Percentiles rank a stretch among this genome's conserved stretches.
These are phyloP conservation scores for Rhadinocentrus ornatus DNA, from an alignment of 2,797 vertebrate species.

Conservation along the genomic window DNA sequence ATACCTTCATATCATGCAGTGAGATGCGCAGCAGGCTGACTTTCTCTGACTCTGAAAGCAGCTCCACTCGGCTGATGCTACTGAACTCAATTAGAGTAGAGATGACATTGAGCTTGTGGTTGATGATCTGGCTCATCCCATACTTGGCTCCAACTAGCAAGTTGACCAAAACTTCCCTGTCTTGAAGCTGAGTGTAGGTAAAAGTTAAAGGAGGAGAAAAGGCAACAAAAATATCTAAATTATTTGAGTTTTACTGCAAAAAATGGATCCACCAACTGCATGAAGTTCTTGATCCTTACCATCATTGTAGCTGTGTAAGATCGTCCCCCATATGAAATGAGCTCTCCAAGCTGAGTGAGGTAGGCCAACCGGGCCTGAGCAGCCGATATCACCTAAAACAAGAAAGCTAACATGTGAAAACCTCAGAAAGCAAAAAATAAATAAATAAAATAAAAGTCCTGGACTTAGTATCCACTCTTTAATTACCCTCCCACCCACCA, in stretches of 20 bases:
- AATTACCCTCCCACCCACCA: slow-evolving; percentile 32
- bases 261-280: not conserved
- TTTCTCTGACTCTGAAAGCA: slow-evolving; percentile 92
- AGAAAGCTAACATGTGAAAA: slow-evolving; percentile 11
- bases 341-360: slow-evolving; percentile 95
- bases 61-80: slow-evolving; percentile 92
- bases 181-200: slow-evolving; percentile 87
- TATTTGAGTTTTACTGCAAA: not conserved
- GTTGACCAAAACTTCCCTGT: slow-evolving; percentile 91
- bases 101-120: slow-evolving; percentile 96
- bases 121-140: slow-evolving; percentile 96
- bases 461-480: slow-evolving; percentile 6
- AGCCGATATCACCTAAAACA: slow-evolving; percentile 86
- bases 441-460: slow-evolving; percentile 3
- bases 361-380: slow-evolving; percentile 93
- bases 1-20: slow-evolving; percentile 96
- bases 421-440: not conserved
- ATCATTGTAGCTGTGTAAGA: slow-evolving; percentile 96
- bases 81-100: slow-evolving; percentile 94
- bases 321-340: slow-evolving; percentile 94
- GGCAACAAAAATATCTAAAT: not conserved
- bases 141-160: slow-evolving; percentile 95
- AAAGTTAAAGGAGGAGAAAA: not conserved
- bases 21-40: slow-evolving; percentile 96
- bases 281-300: slow-evolving; percentile 75